Base-by-base conservation (phyloP, 2,797 vertebrate genomes). In the Argyrosomus regius region DNA sequence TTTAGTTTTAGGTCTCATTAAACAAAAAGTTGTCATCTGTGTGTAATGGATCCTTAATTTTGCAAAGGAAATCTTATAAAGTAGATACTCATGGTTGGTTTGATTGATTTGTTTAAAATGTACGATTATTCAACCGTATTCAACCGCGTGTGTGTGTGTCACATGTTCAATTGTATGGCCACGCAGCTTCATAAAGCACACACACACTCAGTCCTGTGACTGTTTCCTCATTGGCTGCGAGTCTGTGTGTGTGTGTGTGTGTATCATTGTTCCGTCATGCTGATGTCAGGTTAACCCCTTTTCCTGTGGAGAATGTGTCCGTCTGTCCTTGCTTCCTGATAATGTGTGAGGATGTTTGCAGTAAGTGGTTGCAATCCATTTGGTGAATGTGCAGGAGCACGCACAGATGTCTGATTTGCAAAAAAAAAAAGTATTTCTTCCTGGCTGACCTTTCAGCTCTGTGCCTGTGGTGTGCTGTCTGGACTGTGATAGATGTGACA, bases 381-480 rank as follows among this genome's bases (percentile, higher is more conserved):
- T 26, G 22, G 35, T 58, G 17, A 68, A 75, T 57, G 26, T 48
- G 49, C 12, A 3, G 17, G 26, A 17, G 24, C 14, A 6, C 43
- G 59, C 26, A 56, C 28, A 54, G 11, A 57, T 61, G 8, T 70
- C n/a, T 66, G 13, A 53, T 65, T 53, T 74, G 39, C 22, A 66
- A 64, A 69, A 68, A 61, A 62, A 63, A 69, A 39, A 39, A 52
- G 48, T 24, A 77, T 60, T 64, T 78, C 67, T 81, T 56, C 48
- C 56, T 13, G 54, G 41, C 43, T 84, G 82, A 87, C 71, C 85
- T 87, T 86, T 85, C 6, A 45, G 56, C 31, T 57, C 16, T n/a
- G 50, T 61, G 77, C 82, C 82, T 58, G 65, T 64, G 57, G 86
- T 28, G 11, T 31, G 22, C 46, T 73, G 81, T 79, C 75, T 72